Conservation (phyloP, 2,888 invertebrate species). For the Petrolisthes cinctipes region DNA sequence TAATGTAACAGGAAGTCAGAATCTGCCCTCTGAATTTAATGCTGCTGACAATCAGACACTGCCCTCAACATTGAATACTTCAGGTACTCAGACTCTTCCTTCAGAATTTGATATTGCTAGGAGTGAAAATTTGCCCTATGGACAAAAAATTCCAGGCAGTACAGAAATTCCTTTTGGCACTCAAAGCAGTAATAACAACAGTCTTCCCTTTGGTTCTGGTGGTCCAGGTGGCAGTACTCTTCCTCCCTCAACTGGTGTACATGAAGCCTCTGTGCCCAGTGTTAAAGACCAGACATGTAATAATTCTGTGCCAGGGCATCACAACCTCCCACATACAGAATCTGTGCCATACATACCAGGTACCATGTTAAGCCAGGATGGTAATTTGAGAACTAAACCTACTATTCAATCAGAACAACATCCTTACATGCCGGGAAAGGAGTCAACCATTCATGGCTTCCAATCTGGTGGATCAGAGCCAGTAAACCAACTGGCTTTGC, state of each 20-base stretch:
- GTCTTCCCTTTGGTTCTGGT: background rate
- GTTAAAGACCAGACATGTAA: no score
- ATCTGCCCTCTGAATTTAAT: background rate
- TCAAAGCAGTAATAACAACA: background rate
- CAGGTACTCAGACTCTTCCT: background rate
- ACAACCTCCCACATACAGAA: background rate
- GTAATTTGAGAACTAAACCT: background rate
- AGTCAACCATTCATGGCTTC: slow-evolving; percentile 19
- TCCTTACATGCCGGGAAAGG: slow-evolving; percentile 11
- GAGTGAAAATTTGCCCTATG: background rate
- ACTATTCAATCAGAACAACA: background rate
- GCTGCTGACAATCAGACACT: background rate
- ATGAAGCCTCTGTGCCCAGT: no score
- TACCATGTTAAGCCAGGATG: slow-evolving; percentile 8
- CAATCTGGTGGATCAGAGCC: slow-evolving; percentile 26
- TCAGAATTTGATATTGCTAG: background rate
- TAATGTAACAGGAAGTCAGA: background rate
- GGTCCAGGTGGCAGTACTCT: background rate
- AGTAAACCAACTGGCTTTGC: background rate
- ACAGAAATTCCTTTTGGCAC: background rate
- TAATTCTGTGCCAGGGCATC: background rate
- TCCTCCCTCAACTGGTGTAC: background rate
- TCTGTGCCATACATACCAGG: slow-evolving; percentile 20
- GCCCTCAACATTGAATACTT: background rate
- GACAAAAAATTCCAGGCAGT: background rate